phyloP scores from a whole-genome alignment of 2,797 vertebrate genomes.

The Sternarchorhynchus goeldii region DNA sequence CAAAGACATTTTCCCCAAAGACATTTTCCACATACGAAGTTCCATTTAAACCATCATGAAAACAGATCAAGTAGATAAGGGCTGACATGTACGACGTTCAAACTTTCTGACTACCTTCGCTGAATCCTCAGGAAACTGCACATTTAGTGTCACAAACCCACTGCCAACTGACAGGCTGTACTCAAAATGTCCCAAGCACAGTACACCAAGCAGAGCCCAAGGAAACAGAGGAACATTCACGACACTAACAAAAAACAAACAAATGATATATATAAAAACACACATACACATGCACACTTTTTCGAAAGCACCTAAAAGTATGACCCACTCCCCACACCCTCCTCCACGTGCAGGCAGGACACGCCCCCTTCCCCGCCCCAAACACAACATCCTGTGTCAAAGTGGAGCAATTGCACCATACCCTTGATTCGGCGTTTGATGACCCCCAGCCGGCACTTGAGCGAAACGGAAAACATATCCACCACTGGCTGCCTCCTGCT shows the following conservation, averaged over 20 bases:
- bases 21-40: not conserved
- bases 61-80: not conserved
- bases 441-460: constrained; percentile 94
- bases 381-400: constrained; percentile 49
- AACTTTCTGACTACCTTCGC: not conserved
- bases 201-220: not conserved
- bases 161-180: not conserved
- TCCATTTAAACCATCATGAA: not conserved
- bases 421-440: constrained; percentile 87
- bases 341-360: constrained; percentile 18
- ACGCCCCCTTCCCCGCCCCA: constrained; percentile 21
- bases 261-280: not conserved
- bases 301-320: constrained; percentile 33
- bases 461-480: constrained; percentile 90
- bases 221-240: too few relatives aligned
- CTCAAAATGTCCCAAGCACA: not conserved
- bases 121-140: not conserved
- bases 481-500: constrained; percentile 59
- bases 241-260: too few relatives aligned
- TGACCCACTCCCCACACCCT: not conserved
- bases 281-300: constrained; percentile 1
- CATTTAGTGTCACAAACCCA: not conserved
- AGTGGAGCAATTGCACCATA: constrained; percentile 68
- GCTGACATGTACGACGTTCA: not conserved
- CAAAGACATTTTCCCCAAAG: not conserved